Conservation (phyloP, 2,113 vertebrate species). For the Orcinus orca region DNA sequence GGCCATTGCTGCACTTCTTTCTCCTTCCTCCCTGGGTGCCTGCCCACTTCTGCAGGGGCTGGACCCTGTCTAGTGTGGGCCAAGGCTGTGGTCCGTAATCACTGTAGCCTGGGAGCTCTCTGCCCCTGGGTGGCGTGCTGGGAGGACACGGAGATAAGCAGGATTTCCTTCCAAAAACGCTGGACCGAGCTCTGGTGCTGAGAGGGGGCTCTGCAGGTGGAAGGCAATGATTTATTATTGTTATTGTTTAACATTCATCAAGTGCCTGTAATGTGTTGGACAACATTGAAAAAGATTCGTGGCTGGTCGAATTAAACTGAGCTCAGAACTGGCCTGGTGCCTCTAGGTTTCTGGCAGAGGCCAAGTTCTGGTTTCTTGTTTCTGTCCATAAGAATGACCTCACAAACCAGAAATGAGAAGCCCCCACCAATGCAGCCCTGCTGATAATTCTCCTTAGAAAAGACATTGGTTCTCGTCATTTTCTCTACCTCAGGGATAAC, state of each 20-base stretch:
- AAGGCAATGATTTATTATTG: conserved; percentile 30
- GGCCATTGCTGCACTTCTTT: neutral
- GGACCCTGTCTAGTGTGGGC: neutral
- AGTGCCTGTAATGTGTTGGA: conserved; percentile 31
- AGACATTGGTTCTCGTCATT: neutral
- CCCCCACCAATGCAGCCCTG: neutral
- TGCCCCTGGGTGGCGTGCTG: no score
- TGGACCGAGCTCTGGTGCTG: neutral
- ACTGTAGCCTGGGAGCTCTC: neutral
- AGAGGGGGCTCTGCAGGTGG: neutral
- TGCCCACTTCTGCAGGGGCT: neutral
- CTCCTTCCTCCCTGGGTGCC: neutral
- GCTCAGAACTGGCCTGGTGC: conserved; percentile 68
- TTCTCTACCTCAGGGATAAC: no score
- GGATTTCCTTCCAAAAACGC: neutral
- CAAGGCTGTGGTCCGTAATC: neutral
- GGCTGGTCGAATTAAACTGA: conserved; percentile 52
- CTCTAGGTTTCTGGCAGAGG: neutral
- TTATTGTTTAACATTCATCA: conserved; percentile 57
- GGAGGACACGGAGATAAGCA: neutral
- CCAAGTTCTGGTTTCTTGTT: conserved; percentile 15
- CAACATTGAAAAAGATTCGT: conserved; percentile 43
- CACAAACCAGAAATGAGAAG: neutral
- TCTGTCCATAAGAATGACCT: neutral
- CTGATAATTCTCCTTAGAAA: neutral